These are phyloP conservation scores for Scortum barcoo DNA, from an alignment of 2,113 vertebrate genomes.

Conservation along the genomic window DNA sequence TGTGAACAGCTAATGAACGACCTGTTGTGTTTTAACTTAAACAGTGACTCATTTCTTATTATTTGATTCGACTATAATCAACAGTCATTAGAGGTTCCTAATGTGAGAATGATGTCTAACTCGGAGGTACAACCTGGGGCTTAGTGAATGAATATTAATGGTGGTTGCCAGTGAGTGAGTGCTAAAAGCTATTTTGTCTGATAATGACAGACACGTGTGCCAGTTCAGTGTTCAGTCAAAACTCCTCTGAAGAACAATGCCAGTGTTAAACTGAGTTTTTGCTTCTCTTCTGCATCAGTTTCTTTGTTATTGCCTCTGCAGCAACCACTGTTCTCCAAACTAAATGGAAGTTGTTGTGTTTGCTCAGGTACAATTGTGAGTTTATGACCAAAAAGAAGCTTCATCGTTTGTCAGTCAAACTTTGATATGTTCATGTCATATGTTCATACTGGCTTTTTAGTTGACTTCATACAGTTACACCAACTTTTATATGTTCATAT, in stretches of 20 bases:
- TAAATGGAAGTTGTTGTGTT: conserved; percentile 7
- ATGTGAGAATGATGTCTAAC: not conserved
- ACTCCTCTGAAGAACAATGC: not conserved
- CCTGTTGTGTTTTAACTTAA: not conserved
- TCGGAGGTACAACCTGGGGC: not conserved
- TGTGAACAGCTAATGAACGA: not conserved
- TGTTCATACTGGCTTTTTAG: not conserved
- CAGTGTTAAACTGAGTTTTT: not conserved
- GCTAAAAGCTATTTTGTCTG: not conserved
- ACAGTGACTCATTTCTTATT: not conserved
- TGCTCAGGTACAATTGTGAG: conserved; percentile 7
- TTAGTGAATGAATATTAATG: not conserved
- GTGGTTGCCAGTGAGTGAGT: not conserved
- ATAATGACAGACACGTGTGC: not conserved
- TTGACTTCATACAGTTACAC: not conserved
- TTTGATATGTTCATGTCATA: not conserved
- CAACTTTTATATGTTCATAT: not conserved
- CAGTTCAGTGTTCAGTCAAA: not conserved
- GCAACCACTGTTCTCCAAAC: not conserved
- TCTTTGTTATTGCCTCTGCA: not conserved
- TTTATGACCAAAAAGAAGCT: conserved; percentile 22
- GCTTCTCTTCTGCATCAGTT: not conserved
- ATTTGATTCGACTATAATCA: not conserved
- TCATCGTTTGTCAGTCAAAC: not conserved
- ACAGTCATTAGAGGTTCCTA: not conserved